Base-by-base conservation (phyloP, 2,113 vertebrate genomes). In the Corythaixoides concolor region DNA sequence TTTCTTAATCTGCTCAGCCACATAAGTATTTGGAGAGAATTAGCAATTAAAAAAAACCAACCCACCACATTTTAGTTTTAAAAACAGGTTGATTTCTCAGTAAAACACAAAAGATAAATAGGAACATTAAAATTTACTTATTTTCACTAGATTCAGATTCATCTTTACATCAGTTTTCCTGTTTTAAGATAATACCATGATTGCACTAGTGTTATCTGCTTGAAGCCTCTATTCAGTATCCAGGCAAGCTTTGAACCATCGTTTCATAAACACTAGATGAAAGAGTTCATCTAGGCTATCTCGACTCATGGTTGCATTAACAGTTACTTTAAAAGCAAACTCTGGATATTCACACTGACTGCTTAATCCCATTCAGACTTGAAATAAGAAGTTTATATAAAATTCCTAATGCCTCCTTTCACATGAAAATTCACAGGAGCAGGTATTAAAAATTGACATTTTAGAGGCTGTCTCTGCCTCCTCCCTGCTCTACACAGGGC, bases 261-360 rank as follows among this genome's bases (percentile, higher is more conserved):
- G 35, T 90, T 76, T 91, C 49, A 81, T 60, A 92, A 78, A 93
- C 53, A 56, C 41, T 41, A 68, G 62, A 96, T 92, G 66, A 97
- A 96, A 87, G 66, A 79, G 77, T 81, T 95, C 73, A 91, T 76
- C 77, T 45, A 76, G 80, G 76, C 47, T 92, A 87, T 79, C 80
- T 95, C 56, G 82, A 73, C 68, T 96, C 83, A 97, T 3, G 53
- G 77, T 17, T 85, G 74, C 53, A 79, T 79, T 92, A 90, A 95
- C 85, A 88, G 90, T 87, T 76, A 85, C 62, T 94, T 89, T 87
- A 81, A 66, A 87, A 89, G 87, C 78, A 77, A 94, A 89, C 53
- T 72, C 83, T 69, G 35, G 58, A 85, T 90, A 95, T 53, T 93
- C 50, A 53, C 24, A 23, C 21, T 28, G 60, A 95, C 91, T 66